Evolutionary conservation across 2,888 invertebrate genomes (phyloP), one percentile per base, ranked within the genome.

Genomic region (Campopleginae sp.): DNA sequence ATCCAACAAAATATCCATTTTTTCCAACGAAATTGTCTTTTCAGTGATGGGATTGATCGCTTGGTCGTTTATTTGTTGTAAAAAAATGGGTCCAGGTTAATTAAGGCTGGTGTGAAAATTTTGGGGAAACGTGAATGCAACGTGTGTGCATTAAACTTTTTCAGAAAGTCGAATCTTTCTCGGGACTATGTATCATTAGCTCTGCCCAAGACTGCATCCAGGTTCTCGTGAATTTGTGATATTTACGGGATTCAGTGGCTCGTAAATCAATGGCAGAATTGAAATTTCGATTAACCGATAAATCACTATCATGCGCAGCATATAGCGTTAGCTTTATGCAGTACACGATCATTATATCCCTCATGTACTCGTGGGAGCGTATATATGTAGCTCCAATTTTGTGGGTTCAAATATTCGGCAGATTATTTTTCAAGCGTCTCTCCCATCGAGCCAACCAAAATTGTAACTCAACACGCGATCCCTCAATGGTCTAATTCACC

Each of bases 211-310:
- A 19, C 14, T 80, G 58, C n/a, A 65, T 58, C 14, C 58, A 42
- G 75, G 27, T 75, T 51, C 68, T 44, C 54, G 82, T 71, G 83
- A 87, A 88, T 88, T 88, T 88, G 89, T 89, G 89, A 91, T 90
- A 89, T 90, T 90, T 90, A 88, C 89, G 80, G 81, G 86, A 84
- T 87, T 83, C 77, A 51, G 58, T 63, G 74, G 48, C 38, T 77
- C 87, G 82, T 88, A 90, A 89, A 89, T 88, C 89, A 88, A 84
- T 78, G 77, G 83, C 87, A 87, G 90, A 90, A 91, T 90, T 90
- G 88, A 87, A 90, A 90, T 90, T 89, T 88, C 84, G 87, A 68
- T 63, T 86, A 88, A 86, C 88, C 88, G 89, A 90, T 91, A 91
- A 90, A 91, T 91, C 90, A 90, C 86, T 82, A 87, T 87, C 90